Base-by-base conservation (phyloP, 2,888 invertebrate species). In the Petrolisthes manimaculis region DNA sequence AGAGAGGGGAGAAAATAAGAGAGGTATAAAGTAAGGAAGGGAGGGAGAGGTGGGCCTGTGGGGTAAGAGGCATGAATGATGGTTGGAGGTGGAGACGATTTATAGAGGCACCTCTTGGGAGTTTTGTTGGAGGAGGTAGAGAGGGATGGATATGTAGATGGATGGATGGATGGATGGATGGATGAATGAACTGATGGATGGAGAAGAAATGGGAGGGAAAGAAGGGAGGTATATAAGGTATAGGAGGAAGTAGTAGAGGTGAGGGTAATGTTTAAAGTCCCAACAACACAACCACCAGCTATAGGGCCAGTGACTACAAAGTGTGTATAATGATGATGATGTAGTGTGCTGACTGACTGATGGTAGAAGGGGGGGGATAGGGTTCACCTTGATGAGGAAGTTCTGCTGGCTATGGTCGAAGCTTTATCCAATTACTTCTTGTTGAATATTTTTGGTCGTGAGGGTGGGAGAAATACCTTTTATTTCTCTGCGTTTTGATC, bases 31-130 rank as follows among this genome's bases (percentile, higher is more conserved):
- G 18, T 14, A 67, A 67, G 18, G 67, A 12, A 14, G 67, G 18
- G 67, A 18, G 12, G 67, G 12, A 67, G 67, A 14, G 71, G 18
- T 71, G 71, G 71, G 71, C 12, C n/a, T 12, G 71, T 71, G 71
- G 71, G 21, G 71, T 2, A 71, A 71, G 71, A 71, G n/a, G 71
- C n/a, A 71, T 71, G 71, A 71, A 6, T 71, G 71, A 71, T 71
- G 71, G 71, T 6, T 71, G 71, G 71, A 12, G 0, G 18, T 71
- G 71, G 21, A 71, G 71, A 21, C 71, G 71, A 71, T 71, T 71
- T 71, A 71, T 71, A 37, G 2, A 37, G 71, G 71, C 71, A 71
- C 71, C 6, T 71, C 21, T 21, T 21, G 71, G 71, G 71, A n/a
- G 0, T 14, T 1, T 14, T 71, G n/a, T 71, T n/a, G 71, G 71